Percentiles rank a stretch among this genome's conserved stretches.
Evolutionary conservation across 2,113 vertebrate genomes (phyloP).

Genomic region (Indri indri): DNA sequence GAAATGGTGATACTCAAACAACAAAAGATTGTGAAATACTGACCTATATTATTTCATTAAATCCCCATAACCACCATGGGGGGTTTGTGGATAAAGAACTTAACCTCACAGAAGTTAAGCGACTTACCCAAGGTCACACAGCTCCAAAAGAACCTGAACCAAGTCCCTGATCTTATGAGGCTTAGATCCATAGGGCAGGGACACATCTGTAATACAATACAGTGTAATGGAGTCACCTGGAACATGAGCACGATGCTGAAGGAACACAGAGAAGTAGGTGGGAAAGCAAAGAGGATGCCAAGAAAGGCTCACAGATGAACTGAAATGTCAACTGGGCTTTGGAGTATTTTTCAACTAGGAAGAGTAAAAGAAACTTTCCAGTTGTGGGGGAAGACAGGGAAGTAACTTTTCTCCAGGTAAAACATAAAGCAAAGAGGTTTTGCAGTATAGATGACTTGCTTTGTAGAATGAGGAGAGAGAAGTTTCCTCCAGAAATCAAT

Average conservation of each 20-base stretch:
- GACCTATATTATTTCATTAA: neutral
- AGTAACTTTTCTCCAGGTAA: neutral
- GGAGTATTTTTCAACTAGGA: neutral
- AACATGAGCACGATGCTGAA: neutral
- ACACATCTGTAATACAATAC: neutral
- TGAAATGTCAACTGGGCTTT: neutral
- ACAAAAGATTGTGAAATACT: conserved; percentile 40
- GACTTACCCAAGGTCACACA: neutral
- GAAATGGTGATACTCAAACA: neutral
- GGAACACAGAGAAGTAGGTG: neutral
- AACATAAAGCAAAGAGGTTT: neutral
- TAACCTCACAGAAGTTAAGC: neutral
- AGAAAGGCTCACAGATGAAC: neutral
- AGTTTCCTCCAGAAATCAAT: neutral
- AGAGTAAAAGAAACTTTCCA: neutral
- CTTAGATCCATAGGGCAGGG: neutral
- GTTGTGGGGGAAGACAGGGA: neutral
- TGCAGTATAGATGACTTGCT: neutral
- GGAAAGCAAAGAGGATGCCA: neutral
- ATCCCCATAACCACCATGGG: neutral
- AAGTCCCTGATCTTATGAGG: neutral
- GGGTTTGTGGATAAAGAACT: neutral
- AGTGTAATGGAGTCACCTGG: neutral
- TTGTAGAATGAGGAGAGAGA: neutral
- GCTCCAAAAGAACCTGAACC: neutral